Base-by-base conservation (phyloP, 2,888 invertebrate genomes). In the Hydroisotoma schaefferi region DNA sequence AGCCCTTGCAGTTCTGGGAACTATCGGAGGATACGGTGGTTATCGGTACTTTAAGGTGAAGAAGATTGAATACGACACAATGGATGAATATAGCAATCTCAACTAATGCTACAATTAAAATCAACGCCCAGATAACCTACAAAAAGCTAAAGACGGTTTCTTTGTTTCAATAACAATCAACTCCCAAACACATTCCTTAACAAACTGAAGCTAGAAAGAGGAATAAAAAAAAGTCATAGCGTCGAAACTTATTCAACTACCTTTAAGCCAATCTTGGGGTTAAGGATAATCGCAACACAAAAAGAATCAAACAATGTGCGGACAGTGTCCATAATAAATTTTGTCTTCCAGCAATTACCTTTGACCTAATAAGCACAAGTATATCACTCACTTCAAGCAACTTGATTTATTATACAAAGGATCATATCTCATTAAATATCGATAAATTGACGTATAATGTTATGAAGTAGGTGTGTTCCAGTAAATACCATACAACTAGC, bases 1-100 rank as follows among this genome's bases (percentile, higher is more conserved):
- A 28, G 91, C 92, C 0, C 82, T 90, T 27, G 87, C 88, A 1
- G 88, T 90, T 0, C 81, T 92, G 0, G 81, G 86, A 18, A 92
- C 89, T 0, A 83, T 94, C 23, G 83, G 88, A 2, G 91, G 89
- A 0, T 94, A 94, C 75, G 90, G 90, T 0, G 84, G 88, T 57
- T 90, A 84, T 80, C 85, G 91, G 73, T 90, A 92, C 75, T 83
- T 90, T 76, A 90, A 90, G 77, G 84, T 91, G 49, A 91, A 91
- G 80, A 91, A 91, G 77, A 89, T 92, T 1, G 90, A 92, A 75
- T 93, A 93, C 75, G 90, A 90, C 75, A 90, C 89, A 12, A 92
- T 93, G 91, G 89, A 91, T 78, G 90, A 85, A 80, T 69, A 46
- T n/a, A n/a, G n/a, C n/a, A n/a, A n/a, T n/a, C n/a, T n/a, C n/a